Evolutionary conservation across 1,140 invertebrate species (phyloP).

Genomic region (Pectinophora gossypiella): DNA sequence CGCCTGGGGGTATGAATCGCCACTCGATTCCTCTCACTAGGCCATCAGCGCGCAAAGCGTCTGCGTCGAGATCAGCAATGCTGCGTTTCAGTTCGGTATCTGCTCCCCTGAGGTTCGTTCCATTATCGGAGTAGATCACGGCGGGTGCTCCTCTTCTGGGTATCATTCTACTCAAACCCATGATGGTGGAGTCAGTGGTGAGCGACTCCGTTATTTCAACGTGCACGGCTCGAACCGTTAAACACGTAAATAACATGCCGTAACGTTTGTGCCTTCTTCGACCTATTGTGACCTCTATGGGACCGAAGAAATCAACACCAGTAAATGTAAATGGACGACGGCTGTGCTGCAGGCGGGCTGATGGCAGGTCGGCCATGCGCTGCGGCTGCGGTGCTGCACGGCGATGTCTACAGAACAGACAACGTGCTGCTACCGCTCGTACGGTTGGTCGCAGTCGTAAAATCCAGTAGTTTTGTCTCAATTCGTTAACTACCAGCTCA

Average conservation of each 20-base stretch:
- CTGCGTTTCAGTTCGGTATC: not conserved
- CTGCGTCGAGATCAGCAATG: not conserved
- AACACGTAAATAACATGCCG: not conserved
- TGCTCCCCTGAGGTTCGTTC: not conserved
- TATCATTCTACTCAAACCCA: not conserved
- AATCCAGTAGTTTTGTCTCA: not conserved
- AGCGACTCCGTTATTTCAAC: not conserved
- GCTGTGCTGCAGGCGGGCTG: not conserved
- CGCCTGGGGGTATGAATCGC: constrained; percentile 14
- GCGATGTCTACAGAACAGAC: not conserved
- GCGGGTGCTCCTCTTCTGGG: not conserved
- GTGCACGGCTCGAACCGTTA: not conserved
- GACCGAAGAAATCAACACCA: not conserved
- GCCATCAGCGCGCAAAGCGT: not conserved
- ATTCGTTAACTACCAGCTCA: not conserved
- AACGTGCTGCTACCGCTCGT: not conserved
- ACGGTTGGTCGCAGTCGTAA: not conserved
- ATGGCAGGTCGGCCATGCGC: constrained; percentile 1
- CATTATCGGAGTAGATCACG: not conserved
- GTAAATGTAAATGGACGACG: not conserved
- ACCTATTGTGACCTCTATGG: not conserved
- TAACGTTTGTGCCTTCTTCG: not conserved
- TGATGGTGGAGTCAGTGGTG: not conserved
- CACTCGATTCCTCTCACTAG: constrained; percentile 5
- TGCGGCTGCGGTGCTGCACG: not conserved